Evolutionary conservation across 2,797 vertebrate genomes (phyloP), one percentile per base, ranked within the genome.

Genomic region (Mus minutoides): DNA sequence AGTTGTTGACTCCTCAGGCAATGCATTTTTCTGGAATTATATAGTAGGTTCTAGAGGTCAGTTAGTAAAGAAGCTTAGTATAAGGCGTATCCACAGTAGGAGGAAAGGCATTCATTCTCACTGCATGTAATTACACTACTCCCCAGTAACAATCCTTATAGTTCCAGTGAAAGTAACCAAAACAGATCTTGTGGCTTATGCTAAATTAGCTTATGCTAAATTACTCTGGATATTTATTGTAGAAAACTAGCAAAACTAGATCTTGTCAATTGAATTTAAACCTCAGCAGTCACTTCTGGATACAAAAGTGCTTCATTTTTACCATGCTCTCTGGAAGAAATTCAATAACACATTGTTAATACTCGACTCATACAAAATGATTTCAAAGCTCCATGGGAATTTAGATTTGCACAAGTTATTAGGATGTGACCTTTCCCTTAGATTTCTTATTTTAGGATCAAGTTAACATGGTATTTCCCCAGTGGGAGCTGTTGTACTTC

Each of bases 401-500:
- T 98, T 98, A 96, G 94, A 98, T 99, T 99, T 99, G 98, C 98
- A 99, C 98, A 98, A 99, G 98, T 99, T 99, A 98, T 99, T 98
- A 99, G 99, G 99, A 99, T 99, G 97, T 99, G 99, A 99, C 99
- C 99, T 99, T 99, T 99, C 98, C 98, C 99, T 99, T 98, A 98
- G 98, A 99, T 99, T 99, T 98, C 99, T 99, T 99, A 99, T 99
- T 99, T 99, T 99, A 99, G 99, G 99, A 99, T 98, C 98, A 93
- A 99, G 98, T 99, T 99, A 99, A 99, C 98, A 98, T 98, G 97
- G 99, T 98, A 99, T 99, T 99, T 98, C 99, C 99, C 99, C 98
- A 99, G 97, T 98, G 99, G 99, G 99, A 98, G 98, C 98, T 98
- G 96, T 96, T 98, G 98, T 96, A 99, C 98, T 99, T 99, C 99